Evolutionary conservation across 2,888 invertebrate genomes (phyloP).

Genomic region (Andrena bucephala): DNA sequence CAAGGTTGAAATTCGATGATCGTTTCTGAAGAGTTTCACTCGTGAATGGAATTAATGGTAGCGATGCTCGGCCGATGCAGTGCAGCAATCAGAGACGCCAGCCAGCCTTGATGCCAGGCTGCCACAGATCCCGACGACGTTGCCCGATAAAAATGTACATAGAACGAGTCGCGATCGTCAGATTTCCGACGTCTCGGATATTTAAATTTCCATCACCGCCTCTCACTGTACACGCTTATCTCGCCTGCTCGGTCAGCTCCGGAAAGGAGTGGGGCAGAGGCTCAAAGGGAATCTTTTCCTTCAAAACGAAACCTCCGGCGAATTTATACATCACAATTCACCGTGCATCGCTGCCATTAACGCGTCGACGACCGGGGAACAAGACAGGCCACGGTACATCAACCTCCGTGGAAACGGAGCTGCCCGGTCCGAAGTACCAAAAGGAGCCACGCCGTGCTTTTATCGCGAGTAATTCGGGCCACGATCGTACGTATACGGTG

Average conservation of each 20-base stretch:
- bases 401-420: conserved; percentile 56
- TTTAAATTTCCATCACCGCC: conserved; percentile 20
- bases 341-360: conserved; percentile 57
- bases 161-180: conserved; percentile 12
- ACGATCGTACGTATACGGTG: conserved; percentile 67
- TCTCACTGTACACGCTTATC: conserved; percentile 34
- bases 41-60: neutral
- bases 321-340: conserved; percentile 61
- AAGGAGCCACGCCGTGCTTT: conserved; percentile 61
- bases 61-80: conserved; percentile 5
- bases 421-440: conserved; percentile 48
- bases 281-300: conserved; percentile 39
- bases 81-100: neutral
- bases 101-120: neutral
- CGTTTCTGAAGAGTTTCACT: neutral
- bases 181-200: conserved; percentile 34
- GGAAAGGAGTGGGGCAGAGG: neutral
- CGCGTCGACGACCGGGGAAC: conserved; percentile 60
- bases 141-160: conserved; percentile 4
- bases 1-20: conserved; percentile 13
- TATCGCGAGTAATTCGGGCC: conserved; percentile 73
- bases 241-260: neutral
- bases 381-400: conserved; percentile 52
- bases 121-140: conserved; percentile 1
- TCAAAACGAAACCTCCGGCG: conserved; percentile 49